phyloP scores from a whole-genome alignment of 2,888 invertebrate genomes.

The Bursaphelenchus okinawaensis region DNA sequence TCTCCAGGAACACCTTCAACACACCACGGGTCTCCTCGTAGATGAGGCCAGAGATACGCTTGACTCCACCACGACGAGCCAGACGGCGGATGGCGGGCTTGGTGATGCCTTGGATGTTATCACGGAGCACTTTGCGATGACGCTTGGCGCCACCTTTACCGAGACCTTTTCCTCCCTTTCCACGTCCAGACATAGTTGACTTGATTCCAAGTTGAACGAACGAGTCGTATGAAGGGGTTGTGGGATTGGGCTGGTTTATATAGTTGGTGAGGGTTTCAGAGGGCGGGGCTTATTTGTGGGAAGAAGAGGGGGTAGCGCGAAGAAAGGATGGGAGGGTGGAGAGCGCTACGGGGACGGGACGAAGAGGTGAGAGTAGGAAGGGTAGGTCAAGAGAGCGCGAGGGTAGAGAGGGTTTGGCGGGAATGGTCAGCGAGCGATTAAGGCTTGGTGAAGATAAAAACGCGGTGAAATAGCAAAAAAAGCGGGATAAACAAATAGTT shows the following conservation, averaged over 20 bases:
- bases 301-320: neutral
- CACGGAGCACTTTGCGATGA: constrained; percentile 70
- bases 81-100: constrained; percentile 62
- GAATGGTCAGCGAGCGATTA: no score
- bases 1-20: constrained; percentile 69
- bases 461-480: no score
- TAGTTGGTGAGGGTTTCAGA: no score
- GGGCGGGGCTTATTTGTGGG: neutral
- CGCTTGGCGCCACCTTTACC: constrained; percentile 69
- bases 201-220: neutral
- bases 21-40: constrained; percentile 23
- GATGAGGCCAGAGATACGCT: constrained; percentile 47
- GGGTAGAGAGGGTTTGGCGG: no score
- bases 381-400: no score
- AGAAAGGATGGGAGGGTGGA: no score
- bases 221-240: neutral
- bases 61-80: constrained; percentile 61
- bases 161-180: constrained; percentile 57
- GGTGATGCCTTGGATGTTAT: constrained; percentile 63
- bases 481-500: no score
- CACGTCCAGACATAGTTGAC: constrained; percentile 27
- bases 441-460: no score
- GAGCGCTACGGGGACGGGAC: no score
- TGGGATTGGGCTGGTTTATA: no score
- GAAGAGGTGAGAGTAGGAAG: no score